A percentile compares a stretch with the other conserved stretches of the same genome.
Conservation (phyloP, 2,888 invertebrate genomes). For the Myopa testacea region DNA sequence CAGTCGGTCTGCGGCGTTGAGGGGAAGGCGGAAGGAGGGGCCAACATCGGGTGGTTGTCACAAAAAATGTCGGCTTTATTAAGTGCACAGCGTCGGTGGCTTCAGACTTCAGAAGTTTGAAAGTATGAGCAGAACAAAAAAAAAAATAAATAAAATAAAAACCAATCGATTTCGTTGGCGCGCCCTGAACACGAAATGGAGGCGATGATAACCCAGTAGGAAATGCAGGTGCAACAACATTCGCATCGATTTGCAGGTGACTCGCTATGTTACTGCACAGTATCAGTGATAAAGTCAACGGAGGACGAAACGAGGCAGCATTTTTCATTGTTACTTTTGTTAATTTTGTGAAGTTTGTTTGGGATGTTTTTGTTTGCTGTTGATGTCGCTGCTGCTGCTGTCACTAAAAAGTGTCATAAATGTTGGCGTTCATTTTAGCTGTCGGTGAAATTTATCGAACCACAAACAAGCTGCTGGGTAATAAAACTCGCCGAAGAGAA, state of each 20-base stretch:
- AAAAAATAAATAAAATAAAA: slow-evolving; percentile 23
- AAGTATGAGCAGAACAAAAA: not conserved
- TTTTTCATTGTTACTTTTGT: not conserved
- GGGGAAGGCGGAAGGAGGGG: slow-evolving; percentile 5
- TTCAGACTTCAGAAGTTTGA: slow-evolving; percentile 30
- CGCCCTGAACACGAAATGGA: slow-evolving; percentile 25
- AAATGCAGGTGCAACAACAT: not conserved
- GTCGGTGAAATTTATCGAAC: slow-evolving; percentile 9
- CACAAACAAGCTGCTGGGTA: slow-evolving; percentile 29
- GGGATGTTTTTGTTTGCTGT: no score
- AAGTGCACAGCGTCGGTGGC: slow-evolving; percentile 40
- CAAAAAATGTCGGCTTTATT: slow-evolving; percentile 46
- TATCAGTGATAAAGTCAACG: not conserved
- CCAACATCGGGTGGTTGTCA: not conserved
- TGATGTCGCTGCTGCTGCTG: not conserved
- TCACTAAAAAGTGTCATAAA: slow-evolving; percentile 39
- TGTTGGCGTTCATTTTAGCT: slow-evolving; percentile 28
- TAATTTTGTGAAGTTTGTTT: not conserved
- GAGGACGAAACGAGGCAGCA: no score
- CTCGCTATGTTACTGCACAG: not conserved
- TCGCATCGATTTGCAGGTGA: not conserved
- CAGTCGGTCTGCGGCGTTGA: slow-evolving; percentile 23
- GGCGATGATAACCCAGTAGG: slow-evolving; percentile 17
- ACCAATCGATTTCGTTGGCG: slow-evolving; percentile 40
- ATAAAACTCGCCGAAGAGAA: slow-evolving; percentile 18